phyloP scores from a whole-genome alignment of 2,888 invertebrate species.

The Hyposoter dolosus region DNA sequence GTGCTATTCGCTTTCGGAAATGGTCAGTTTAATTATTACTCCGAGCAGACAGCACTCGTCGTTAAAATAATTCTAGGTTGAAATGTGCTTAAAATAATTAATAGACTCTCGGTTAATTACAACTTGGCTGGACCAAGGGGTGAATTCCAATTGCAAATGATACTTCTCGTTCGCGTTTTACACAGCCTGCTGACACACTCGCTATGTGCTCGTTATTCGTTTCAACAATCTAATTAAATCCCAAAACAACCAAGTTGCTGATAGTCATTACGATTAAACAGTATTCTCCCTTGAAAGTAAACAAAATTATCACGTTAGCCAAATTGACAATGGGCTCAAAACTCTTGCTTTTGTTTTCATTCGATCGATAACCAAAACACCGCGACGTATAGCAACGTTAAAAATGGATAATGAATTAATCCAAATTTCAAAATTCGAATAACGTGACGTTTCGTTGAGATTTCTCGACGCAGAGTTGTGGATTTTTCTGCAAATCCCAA shows the following conservation, averaged over 20 bases:
- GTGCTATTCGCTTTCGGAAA: neutral
- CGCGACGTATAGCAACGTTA: too few relatives aligned
- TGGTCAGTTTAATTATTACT: conserved; percentile 49
- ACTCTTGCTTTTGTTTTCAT: neutral
- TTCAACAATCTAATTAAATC: conserved; percentile 59
- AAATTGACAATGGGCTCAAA: neutral
- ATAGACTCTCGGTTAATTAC: conserved; percentile 51
- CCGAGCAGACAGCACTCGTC: conserved; percentile 29
- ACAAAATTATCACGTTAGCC: neutral
- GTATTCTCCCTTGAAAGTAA: neutral
- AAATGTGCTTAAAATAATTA: conserved; percentile 44
- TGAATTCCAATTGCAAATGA: conserved; percentile 47
- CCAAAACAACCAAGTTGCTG: conserved; percentile 16
- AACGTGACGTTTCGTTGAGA: neutral
- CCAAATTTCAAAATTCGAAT: too few relatives aligned
- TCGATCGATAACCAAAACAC: neutral
- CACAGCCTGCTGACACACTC: neutral
- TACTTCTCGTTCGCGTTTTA: conserved; percentile 27
- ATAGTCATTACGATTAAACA: conserved; percentile 19
- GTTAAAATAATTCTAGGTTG: conserved; percentile 53
- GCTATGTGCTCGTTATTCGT: conserved; percentile 39
- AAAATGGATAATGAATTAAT: neutral
- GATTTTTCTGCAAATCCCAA: neutral
- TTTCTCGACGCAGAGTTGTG: neutral
- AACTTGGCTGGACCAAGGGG: conserved; percentile 20